A percentile compares a stretch with the other conserved stretches of the same genome.
phyloP scores from a whole-genome alignment of 2,797 vertebrate species.

The Phaenicophaeus curvirostris region DNA sequence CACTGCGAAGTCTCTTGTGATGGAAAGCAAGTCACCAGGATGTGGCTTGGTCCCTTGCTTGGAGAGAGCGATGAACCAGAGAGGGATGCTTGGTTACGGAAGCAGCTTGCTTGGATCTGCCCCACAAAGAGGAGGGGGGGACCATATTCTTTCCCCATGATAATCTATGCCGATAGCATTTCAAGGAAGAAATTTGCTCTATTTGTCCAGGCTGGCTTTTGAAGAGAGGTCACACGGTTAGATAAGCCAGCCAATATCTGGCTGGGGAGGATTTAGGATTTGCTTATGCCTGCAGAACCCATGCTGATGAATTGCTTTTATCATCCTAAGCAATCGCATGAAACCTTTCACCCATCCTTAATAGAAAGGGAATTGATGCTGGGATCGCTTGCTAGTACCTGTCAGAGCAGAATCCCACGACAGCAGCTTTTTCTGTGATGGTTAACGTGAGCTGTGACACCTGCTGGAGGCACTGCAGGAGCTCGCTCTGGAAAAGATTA shows the following conservation, averaged over 20 bases:
- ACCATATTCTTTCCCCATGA: accelerated
- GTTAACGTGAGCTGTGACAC: background rate
- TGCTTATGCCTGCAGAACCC: background rate
- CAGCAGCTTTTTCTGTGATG: background rate
- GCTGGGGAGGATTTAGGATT: background rate
- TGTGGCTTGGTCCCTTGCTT: accelerated
- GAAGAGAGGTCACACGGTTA: background rate
- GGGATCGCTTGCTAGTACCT: background rate
- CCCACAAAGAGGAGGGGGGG: background rate
- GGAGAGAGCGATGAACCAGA: background rate
- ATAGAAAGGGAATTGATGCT: background rate
- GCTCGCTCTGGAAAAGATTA: background rate
- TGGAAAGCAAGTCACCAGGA: background rate
- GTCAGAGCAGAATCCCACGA: accelerated
- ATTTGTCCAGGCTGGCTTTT: background rate
- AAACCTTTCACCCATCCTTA: background rate
- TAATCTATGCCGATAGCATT: background rate
- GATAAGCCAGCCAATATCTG: background rate
- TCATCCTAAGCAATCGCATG: background rate
- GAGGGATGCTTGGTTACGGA: background rate
- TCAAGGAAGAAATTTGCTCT: background rate
- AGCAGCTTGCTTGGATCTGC: background rate
- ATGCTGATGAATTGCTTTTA: background rate
- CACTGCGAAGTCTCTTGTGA: background rate
- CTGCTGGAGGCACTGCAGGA: background rate